Evolutionary conservation across 2,888 invertebrate genomes (phyloP).

Genomic region (Volucella zonaria): DNA sequence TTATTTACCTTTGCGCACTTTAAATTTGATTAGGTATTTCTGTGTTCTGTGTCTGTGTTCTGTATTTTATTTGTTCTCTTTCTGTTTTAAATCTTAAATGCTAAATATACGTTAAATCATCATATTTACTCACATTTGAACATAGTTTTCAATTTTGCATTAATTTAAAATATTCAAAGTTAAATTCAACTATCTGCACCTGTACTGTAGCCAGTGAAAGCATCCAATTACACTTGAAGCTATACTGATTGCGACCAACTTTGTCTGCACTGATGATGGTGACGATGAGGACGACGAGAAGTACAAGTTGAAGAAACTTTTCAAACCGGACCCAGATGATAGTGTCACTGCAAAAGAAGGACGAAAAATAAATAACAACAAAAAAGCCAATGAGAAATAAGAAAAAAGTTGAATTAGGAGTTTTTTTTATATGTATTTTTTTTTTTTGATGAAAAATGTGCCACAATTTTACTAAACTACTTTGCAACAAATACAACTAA

Average conservation of each 20-base stretch:
- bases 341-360: conserved; percentile 79
- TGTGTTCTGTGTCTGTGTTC: conserved; percentile 31
- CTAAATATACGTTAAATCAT: conserved; percentile 30
- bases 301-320: conserved; percentile 80
- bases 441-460: neutral
- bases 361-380: conserved; percentile 7
- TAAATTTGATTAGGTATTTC: neutral
- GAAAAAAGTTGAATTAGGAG: neutral
- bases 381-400: neutral
- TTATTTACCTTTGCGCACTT: conserved; percentile 20
- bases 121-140: conserved; percentile 72
- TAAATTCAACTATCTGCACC: conserved; percentile 83
- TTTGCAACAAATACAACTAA: neutral
- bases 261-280: conserved; percentile 64
- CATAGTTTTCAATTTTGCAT: conserved; percentile 70
- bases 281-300: conserved; percentile 77
- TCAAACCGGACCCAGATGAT: conserved; percentile 79
- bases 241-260: conserved; percentile 71
- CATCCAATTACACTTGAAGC: conserved; percentile 73
- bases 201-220: conserved; percentile 81
- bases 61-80: conserved; percentile 37
- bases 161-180: conserved; percentile 62
- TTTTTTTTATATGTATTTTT: neutral
- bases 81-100: conserved; percentile 12
- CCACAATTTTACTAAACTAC: neutral